Evolutionary conservation across 2,888 invertebrate species (phyloP).

Genomic region (Rhagium mordax): DNA sequence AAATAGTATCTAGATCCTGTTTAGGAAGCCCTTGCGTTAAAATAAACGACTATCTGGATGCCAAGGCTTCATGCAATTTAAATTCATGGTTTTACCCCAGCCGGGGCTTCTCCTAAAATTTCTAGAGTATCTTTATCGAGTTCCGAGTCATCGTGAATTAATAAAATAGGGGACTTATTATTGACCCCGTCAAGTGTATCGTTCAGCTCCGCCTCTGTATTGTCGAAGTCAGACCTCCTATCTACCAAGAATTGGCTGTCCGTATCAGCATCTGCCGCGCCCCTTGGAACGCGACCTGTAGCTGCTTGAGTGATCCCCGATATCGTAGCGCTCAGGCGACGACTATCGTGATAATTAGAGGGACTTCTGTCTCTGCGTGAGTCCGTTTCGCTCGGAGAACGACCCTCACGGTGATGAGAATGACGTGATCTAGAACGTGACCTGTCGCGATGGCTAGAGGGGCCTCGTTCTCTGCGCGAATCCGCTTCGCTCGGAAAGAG

Average conservation of each 20-base stretch:
- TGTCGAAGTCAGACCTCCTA: too few relatives aligned
- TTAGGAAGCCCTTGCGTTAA: neutral
- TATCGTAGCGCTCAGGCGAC: neutral
- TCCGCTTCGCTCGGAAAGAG: slow-evolving; percentile 7
- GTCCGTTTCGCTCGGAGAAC: slow-evolving; percentile 10
- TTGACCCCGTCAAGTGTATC: neutral
- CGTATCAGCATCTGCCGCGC: neutral
- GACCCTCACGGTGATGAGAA: neutral
- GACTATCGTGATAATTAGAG: neutral
- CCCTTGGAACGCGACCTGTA: neutral
- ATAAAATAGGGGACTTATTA: neutral
- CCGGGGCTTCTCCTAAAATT: neutral
- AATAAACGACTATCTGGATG: neutral
- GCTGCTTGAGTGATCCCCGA: neutral
- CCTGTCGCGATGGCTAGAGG: too few relatives aligned
- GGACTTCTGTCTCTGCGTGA: neutral
- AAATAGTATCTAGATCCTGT: neutral
- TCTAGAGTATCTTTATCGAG: neutral
- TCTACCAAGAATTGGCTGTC: neutral
- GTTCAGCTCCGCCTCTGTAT: neutral
- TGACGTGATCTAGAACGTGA: neutral
- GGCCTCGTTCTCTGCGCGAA: neutral
- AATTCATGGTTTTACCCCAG: neutral
- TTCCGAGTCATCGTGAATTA: neutral
- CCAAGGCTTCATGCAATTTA: neutral